phyloP scores from a whole-genome alignment of 2,113 vertebrate genomes.

The Tragelaphus buxtoni region DNA sequence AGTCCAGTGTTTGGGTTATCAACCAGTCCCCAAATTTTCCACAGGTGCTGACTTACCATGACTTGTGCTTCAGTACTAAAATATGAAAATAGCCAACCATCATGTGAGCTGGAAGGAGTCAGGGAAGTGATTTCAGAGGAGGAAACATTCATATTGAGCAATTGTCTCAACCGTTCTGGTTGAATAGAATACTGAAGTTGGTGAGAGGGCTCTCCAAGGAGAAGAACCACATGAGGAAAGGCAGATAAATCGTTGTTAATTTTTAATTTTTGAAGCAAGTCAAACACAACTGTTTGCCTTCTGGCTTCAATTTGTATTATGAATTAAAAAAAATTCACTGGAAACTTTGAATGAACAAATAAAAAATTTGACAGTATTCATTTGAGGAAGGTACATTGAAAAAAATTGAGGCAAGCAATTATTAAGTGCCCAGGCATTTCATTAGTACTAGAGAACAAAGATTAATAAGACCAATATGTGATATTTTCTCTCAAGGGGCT shows the following conservation, averaged over 20 bases:
- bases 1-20: neutral
- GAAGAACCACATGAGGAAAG: neutral
- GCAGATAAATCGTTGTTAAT: neutral
- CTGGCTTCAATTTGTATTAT: neutral
- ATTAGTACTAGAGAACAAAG: neutral
- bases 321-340: neutral
- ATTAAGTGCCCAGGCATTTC: constrained; percentile 11
- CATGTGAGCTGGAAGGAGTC: neutral
- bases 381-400: neutral
- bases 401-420: neutral
- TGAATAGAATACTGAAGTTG: neutral
- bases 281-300: neutral
- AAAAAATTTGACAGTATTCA: neutral
- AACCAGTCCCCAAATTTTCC: neutral
- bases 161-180: neutral
- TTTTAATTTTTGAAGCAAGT: neutral
- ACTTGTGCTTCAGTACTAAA: neutral
- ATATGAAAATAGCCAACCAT: neutral
- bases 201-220: neutral
- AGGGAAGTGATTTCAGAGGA: neutral
- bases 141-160: neutral
- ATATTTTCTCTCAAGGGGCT: neutral
- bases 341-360: constrained; percentile 26
- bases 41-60: neutral
- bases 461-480: neutral